These are phyloP conservation scores for Osmerus eperlanus DNA, from an alignment of 2,113 vertebrate species.

Conservation along the genomic window DNA sequence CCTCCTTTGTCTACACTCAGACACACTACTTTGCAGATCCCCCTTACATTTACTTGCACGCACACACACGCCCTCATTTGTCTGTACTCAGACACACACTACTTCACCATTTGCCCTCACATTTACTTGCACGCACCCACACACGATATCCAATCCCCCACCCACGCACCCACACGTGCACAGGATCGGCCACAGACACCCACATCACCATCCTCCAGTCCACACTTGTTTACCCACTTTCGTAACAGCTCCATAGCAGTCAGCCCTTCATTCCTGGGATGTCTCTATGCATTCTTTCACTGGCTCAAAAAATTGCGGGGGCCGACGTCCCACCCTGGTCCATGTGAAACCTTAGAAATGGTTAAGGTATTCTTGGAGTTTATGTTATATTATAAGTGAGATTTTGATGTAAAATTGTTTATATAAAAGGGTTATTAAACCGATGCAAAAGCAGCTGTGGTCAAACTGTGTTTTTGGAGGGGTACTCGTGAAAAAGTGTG, in stretches of 20 bases:
- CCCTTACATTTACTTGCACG: too few species aligned
- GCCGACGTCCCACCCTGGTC: conserved; percentile 14
- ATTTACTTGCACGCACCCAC: background rate
- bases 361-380: background rate
- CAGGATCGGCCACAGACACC: conserved; percentile 34
- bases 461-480: too few species aligned
- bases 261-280: conserved; percentile 57
- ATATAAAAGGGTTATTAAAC: too few species aligned
- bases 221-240: conserved; percentile 57
- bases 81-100: background rate
- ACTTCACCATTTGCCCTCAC: background rate
- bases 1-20: too few species aligned
- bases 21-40: too few species aligned
- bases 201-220: conserved; percentile 46
- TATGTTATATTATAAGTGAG: too few species aligned
- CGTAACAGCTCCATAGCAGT: conserved; percentile 53
- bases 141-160: background rate
- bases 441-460: too few species aligned
- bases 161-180: background rate
- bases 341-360: background rate
- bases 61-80: too few species aligned
- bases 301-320: conserved; percentile 29
- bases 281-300: conserved; percentile 45
- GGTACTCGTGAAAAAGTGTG: too few species aligned
- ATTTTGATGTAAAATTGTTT: too few species aligned